Base-by-base conservation (phyloP, 2,888 invertebrate species). In the Ellobium chinense region DNA sequence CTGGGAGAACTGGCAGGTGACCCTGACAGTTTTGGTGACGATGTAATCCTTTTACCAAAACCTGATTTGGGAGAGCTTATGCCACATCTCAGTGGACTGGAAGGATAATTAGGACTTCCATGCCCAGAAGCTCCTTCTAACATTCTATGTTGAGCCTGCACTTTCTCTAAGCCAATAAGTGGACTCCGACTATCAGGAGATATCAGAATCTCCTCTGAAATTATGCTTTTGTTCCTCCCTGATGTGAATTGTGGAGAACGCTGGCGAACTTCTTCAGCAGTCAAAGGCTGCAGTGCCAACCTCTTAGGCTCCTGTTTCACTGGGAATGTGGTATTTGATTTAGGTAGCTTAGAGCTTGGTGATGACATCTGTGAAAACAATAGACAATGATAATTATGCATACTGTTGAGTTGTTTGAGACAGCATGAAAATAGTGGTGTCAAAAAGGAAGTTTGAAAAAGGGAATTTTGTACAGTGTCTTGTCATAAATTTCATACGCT, bases 111-210 rank as follows among this genome's bases (percentile, higher is more conserved):
- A n/a, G n/a, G n/a, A 7, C 68, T 68, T 4, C 63, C 24, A n/a
- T 14, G 37, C 24, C 7, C 39, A 24, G 29, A n/a, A n/a, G 34
- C 37, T 27, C 58, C 68, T n/a, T 54, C 54, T 36, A 63, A 14
- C 36, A 65, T 65, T 21, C 37, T 65, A 7, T 37, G 56, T 36
- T 58, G 31, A 0, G n/a, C 18, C n/a, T 46, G 4, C 37, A 68
- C 29, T 54, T 74, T 74, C 62, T 80, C 74, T 2, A 80, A 54
- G 5, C 68, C 77, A 39, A 89, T 79, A 21, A 89, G 58, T 14
- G 89, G 89, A 29, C 86, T 81, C n/a, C 69, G 70, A 24, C 84
- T 78, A 75, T 88, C 88, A 0, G 88, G 88, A 7, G 89, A 89
- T 62, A 88, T 88, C 36, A 88, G 69, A 0, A 89, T 66, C 73